Conservation (phyloP, 2,113 vertebrate species). For the Notarius lentiginosus region DNA sequence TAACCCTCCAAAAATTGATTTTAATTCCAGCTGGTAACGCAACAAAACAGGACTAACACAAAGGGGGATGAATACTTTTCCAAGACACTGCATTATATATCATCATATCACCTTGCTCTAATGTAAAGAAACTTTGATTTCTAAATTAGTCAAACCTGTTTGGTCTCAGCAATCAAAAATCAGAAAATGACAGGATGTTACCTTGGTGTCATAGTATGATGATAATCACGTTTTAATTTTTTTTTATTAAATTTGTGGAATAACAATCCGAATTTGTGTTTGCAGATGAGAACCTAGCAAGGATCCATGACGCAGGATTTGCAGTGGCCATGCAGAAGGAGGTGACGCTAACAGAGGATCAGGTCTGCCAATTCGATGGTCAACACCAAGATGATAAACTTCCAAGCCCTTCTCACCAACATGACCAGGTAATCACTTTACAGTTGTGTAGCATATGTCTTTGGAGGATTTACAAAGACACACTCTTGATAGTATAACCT, state of each 20-base stretch:
- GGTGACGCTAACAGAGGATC: slow-evolving; percentile 68
- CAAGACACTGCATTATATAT: background rate
- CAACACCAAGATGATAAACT: slow-evolving; percentile 66
- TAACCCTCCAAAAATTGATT: too few relatives aligned
- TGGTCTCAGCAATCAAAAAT: background rate
- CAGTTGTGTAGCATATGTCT: background rate
- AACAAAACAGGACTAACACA: too few relatives aligned
- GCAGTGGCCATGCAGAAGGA: slow-evolving; percentile 72
- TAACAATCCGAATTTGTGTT: slow-evolving; percentile 8
- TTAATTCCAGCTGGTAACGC: too few relatives aligned
- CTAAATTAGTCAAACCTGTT: background rate
- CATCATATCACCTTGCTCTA: background rate
- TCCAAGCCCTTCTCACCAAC: slow-evolving; percentile 63
- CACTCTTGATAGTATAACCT: background rate
- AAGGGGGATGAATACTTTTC: too few relatives aligned
- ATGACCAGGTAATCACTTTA: slow-evolving; percentile 68
- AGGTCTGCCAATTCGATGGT: slow-evolving; percentile 74
- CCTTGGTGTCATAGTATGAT: background rate
- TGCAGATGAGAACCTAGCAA: slow-evolving; percentile 71
- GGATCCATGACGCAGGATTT: slow-evolving; percentile 72
- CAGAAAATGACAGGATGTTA: background rate
- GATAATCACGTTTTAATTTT: background rate
- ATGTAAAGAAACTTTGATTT: background rate
- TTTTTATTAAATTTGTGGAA: background rate
- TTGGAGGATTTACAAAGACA: background rate